Percentiles rank a stretch among this genome's conserved stretches.
phyloP scores from a whole-genome alignment of 2,797 vertebrate species.

The Tangara arthus region DNA sequence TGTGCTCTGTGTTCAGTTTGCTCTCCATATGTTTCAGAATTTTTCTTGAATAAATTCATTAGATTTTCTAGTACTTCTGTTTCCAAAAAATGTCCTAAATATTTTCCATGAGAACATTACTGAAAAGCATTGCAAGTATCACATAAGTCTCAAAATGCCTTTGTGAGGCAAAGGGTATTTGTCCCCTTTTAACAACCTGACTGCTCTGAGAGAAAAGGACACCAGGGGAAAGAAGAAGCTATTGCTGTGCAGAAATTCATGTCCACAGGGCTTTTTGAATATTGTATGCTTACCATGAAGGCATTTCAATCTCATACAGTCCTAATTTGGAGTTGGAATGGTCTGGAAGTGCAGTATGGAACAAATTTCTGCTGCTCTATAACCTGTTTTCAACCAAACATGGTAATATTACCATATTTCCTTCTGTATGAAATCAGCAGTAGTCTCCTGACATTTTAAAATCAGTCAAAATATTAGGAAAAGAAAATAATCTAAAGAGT shows the following conservation, averaged over 20 bases:
- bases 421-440: neutral
- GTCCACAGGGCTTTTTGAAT: neutral
- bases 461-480: neutral
- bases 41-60: neutral
- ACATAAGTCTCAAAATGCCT: neutral
- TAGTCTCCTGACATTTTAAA: neutral
- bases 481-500: neutral
- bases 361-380: neutral
- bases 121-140: neutral
- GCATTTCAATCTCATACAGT: neutral
- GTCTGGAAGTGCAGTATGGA: neutral
- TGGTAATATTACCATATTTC: neutral
- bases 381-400: neutral
- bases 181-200: neutral
- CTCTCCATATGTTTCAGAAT: constrained; percentile 18
- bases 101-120: neutral
- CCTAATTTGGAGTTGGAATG: neutral
- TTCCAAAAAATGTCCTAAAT: neutral
- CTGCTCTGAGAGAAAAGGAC: neutral
- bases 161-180: neutral
- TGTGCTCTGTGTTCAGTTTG: neutral
- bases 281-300: neutral
- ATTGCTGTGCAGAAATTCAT: neutral
- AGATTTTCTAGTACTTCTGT: neutral
- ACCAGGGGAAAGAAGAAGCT: neutral